Percentiles rank a stretch among this genome's conserved stretches.
phyloP scores from a whole-genome alignment of 1,140 invertebrate species.

The Neodiprion virginianus region DNA sequence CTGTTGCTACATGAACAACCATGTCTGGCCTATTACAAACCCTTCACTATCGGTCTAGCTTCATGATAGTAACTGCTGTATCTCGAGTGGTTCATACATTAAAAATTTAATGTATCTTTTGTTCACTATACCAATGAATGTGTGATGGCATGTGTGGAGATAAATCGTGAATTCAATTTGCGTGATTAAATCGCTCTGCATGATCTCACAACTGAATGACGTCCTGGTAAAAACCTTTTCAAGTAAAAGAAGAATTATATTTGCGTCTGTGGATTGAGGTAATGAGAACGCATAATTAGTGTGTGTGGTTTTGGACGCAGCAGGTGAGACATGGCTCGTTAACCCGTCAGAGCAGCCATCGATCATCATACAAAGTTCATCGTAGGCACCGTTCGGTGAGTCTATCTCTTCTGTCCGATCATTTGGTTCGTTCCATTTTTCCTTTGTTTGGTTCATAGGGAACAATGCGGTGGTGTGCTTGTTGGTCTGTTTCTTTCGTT shows the following conservation, averaged over 20 bases:
- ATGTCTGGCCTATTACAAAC: not conserved
- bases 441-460: slow-evolving; percentile 7
- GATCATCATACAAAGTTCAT: slow-evolving; percentile 72
- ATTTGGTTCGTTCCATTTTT: slow-evolving; percentile 1
- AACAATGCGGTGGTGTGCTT: slow-evolving; percentile 6
- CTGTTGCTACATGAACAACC: not conserved
- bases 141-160: slow-evolving; percentile 5
- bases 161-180: not conserved
- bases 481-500: slow-evolving; percentile 7
- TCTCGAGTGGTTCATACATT: not conserved
- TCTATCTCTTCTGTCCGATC: slow-evolving; percentile 38
- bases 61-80: not conserved
- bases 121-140: not conserved
- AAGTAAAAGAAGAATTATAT: slow-evolving; percentile 17
- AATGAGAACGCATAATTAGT: slow-evolving; percentile 46
- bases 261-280: slow-evolving; percentile 8
- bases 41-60: not conserved
- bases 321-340: slow-evolving; percentile 77
- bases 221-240: slow-evolving; percentile 4
- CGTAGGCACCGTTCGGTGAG: slow-evolving; percentile 78
- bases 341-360: slow-evolving; percentile 70
- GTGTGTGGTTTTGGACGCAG: slow-evolving; percentile 60
- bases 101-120: slow-evolving; percentile 3
- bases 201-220: not conserved
- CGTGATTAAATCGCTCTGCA: not conserved